Evolutionary conservation across 1,140 invertebrate species (phyloP).

Genomic region (Heliconius eleuchia): DNA sequence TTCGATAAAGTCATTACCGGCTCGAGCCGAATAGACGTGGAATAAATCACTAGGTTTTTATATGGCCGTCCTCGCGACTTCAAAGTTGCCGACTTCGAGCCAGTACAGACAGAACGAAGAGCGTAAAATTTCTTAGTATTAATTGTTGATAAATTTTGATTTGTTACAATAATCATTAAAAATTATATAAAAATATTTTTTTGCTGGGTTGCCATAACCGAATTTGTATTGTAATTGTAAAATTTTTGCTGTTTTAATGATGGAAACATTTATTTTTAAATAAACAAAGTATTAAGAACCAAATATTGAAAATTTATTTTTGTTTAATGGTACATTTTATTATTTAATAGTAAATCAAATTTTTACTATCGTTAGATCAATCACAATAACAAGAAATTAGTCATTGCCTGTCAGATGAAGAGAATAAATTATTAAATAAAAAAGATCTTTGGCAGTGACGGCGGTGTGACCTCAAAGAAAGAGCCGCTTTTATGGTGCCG

Average conservation of each 20-base stretch:
- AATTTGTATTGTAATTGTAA: no score
- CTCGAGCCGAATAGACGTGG: slow-evolving; percentile 17
- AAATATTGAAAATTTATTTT: background rate
- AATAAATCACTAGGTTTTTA: slow-evolving; percentile 33
- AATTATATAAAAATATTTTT: background rate
- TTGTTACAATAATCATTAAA: background rate
- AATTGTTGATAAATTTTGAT: background rate
- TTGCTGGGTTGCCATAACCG: no score
- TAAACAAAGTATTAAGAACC: no score
- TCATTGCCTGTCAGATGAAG: slow-evolving; percentile 9
- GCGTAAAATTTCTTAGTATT: background rate
- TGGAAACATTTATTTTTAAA: no score
- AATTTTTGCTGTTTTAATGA: no score
- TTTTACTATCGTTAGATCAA: slow-evolving; percentile 5
- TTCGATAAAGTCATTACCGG: slow-evolving; percentile 19
- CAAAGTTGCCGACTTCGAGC: slow-evolving; percentile 16
- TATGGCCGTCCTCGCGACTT: slow-evolving; percentile 27
- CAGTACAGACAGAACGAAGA: background rate
- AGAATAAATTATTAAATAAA: slow-evolving; percentile 20
- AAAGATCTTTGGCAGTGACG: slow-evolving; percentile 1
- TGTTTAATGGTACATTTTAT: background rate
- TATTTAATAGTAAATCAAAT: background rate
- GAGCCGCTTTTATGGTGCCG: slow-evolving; percentile 21
- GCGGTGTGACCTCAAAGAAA: slow-evolving; percentile 27
- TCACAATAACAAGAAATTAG: slow-evolving; percentile 20